Conservation (phyloP, 2,888 invertebrate genomes). For the Pasiphila rectangulata region DNA sequence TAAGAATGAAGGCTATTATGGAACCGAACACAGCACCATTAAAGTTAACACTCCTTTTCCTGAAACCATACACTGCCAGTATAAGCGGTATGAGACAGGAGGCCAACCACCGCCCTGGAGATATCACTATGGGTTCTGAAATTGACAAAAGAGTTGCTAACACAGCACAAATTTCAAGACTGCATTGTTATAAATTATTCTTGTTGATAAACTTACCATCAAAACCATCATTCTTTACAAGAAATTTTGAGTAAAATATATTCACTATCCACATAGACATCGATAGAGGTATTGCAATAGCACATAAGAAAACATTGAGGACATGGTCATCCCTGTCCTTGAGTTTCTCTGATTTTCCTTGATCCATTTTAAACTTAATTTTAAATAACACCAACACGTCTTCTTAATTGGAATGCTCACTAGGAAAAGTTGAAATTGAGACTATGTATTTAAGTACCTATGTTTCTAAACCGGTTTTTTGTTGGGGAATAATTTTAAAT, state of each 20-base stretch:
- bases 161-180: too few species aligned
- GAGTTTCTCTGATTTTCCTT: constrained; percentile 32
- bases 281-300: constrained; percentile 87
- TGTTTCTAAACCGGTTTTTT: too few species aligned
- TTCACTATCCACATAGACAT: constrained; percentile 88
- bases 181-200: too few species aligned
- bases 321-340: constrained; percentile 63
- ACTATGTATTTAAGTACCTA: too few species aligned
- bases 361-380: constrained; percentile 19
- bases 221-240: constrained; percentile 70
- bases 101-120: constrained; percentile 84
- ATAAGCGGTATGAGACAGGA: constrained; percentile 84
- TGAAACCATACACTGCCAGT: constrained; percentile 84
- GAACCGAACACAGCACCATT: constrained; percentile 87
- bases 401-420: too few species aligned
- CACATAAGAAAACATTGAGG: constrained; percentile 83
- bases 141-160: too few species aligned
- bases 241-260: constrained; percentile 83
- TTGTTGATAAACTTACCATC: constrained; percentile 73
- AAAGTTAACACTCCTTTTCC: constrained; percentile 83
- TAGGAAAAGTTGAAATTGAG: too few species aligned
- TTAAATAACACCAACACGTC: too few species aligned
- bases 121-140: constrained; percentile 81
- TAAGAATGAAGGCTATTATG: constrained; percentile 87
- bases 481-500: too few species aligned